A percentile compares a stretch with the other conserved stretches of the same genome.
Conservation (phyloP, 2,797 vertebrate genomes). For the Vespertilio murinus region DNA sequence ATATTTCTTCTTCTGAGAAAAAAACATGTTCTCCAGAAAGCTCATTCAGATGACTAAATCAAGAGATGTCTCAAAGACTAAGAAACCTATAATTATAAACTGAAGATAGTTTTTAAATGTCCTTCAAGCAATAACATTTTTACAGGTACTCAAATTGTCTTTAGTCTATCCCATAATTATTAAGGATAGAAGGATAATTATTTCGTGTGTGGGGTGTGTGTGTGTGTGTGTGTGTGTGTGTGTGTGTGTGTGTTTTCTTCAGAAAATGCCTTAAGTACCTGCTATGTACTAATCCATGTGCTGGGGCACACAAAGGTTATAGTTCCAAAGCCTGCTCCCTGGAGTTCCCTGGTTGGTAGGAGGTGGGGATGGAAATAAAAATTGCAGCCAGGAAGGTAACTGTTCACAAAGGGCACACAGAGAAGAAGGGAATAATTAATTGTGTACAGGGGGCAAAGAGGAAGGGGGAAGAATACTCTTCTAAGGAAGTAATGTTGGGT, state of each 20-base stretch:
- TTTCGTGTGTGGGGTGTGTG: not conserved
- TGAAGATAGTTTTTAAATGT: not conserved
- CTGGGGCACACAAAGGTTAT: not conserved
- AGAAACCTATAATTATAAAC: not conserved
- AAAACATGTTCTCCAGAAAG: not conserved
- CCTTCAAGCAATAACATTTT: constrained; percentile 14
- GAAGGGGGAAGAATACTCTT: not conserved
- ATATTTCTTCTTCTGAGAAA: not conserved
- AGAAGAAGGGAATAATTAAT: not conserved
- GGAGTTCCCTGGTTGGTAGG: not conserved
- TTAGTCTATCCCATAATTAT: not conserved
- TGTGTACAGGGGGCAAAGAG: not conserved
- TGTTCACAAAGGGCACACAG: not conserved
- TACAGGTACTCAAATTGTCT: not conserved
- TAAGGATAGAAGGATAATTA: not conserved
- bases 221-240: no score
- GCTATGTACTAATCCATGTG: not conserved
- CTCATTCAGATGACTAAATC: not conserved
- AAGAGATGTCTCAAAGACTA: constrained; percentile 28
- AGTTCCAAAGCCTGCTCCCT: not conserved
- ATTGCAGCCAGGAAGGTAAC: not conserved
- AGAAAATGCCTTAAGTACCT: not conserved
- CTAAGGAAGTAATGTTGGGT: not conserved
- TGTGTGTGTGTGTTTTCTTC: not conserved
- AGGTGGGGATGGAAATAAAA: not conserved